Evolutionary conservation across 2,888 invertebrate genomes (phyloP).

Genomic region (Dione vanillae): DNA sequence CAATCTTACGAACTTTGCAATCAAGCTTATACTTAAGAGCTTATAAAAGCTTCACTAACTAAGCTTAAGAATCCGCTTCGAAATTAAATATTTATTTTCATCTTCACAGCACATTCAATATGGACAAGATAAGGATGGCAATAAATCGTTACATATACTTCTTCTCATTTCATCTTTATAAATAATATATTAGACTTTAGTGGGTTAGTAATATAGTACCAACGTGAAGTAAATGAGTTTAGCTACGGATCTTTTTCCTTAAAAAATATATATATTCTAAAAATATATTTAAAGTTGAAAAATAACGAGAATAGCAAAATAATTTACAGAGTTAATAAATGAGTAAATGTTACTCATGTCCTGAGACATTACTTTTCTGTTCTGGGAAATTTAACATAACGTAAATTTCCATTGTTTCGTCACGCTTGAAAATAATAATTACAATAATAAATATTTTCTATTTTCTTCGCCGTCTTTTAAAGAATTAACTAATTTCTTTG

Average conservation of each 20-base stretch:
- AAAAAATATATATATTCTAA: no score
- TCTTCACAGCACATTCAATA: constrained; percentile 11
- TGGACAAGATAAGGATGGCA: not conserved
- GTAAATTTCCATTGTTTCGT: not conserved
- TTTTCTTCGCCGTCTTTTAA: not conserved
- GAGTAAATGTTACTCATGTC: not conserved
- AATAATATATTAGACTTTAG: not conserved
- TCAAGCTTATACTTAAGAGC: not conserved
- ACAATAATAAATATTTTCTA: no score
- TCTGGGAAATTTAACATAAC: not conserved
- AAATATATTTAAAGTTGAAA: no score
- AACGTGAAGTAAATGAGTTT: not conserved
- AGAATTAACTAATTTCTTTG: not conserved
- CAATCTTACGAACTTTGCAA: not conserved
- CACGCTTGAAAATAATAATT: not conserved
- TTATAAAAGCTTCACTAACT: not conserved
- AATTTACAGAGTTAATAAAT: no score
- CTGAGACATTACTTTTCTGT: not conserved
- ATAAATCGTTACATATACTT: constrained; percentile 6
- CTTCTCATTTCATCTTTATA: constrained; percentile 4
- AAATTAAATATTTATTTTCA: constrained; percentile 12
- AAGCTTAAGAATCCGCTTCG: not conserved
- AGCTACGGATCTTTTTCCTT: no score
- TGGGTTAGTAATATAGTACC: not conserved
- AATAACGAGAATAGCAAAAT: no score